Percentiles rank a stretch among this genome's conserved stretches.
Conservation (phyloP, 2,888 invertebrate genomes). For the Nomada ferruginata region DNA sequence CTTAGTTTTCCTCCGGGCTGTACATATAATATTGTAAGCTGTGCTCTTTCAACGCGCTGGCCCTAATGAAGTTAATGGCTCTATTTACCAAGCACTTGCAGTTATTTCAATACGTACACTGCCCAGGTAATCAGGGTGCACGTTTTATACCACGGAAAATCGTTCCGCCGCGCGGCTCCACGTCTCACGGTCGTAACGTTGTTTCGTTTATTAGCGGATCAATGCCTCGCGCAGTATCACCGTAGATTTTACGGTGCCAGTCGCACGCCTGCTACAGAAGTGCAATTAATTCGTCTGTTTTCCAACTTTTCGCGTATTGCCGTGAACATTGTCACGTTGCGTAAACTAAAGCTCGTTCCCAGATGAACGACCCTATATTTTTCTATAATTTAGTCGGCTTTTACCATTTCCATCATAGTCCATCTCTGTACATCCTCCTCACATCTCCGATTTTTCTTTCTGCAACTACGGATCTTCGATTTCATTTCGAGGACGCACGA, state of each 20-base stretch:
- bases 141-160: constrained; percentile 51
- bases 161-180: constrained; percentile 31
- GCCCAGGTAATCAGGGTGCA: constrained; percentile 32
- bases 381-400: too few species aligned
- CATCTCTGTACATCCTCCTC: too few species aligned
- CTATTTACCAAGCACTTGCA: constrained; percentile 37
- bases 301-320: constrained; percentile 11
- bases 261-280: constrained; percentile 19
- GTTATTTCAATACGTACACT: constrained; percentile 39
- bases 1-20: not conserved
- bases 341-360: not conserved
- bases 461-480: not conserved
- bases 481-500: constrained; percentile 20
- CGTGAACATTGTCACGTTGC: not conserved
- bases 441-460: not conserved
- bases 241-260: constrained; percentile 36
- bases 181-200: constrained; percentile 37
- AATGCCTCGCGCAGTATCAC: constrained; percentile 45
- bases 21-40: not conserved
- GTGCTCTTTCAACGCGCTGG: constrained; percentile 5
- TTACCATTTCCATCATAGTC: too few species aligned
- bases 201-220: constrained; percentile 58
- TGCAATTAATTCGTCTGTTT: constrained; percentile 46
- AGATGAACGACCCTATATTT: constrained; percentile 3
- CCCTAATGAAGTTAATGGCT: constrained; percentile 33